Evolutionary conservation across 2,888 invertebrate species (phyloP).

Genomic region (Oeneis ivallda): DNA sequence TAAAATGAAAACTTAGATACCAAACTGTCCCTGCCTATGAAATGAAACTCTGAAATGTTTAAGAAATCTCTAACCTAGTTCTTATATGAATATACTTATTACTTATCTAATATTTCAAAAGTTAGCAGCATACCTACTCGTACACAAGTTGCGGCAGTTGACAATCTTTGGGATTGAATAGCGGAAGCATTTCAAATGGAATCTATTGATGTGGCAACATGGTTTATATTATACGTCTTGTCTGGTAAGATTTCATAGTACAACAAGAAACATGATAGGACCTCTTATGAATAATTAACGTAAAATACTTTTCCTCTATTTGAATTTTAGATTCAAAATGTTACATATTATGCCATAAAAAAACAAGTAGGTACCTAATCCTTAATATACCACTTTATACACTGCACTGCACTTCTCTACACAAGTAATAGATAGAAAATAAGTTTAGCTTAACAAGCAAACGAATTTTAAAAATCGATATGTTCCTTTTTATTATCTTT

Average conservation of each 20-base stretch:
- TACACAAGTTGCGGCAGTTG: slow-evolving; percentile 8
- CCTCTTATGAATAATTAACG: not conserved
- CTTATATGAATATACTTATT: no score
- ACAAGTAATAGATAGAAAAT: no score
- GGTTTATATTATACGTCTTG: slow-evolving; percentile 10
- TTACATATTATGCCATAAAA: no score
- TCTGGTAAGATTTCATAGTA: not conserved
- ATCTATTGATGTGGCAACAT: slow-evolving; percentile 12
- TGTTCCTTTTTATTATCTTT: no score
- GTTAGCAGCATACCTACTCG: not conserved
- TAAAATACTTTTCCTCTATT: not conserved
- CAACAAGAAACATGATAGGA: slow-evolving; percentile 4
- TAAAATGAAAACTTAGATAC: no score
- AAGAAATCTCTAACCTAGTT: no score
- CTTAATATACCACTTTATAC: no score
- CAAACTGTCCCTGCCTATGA: not conserved
- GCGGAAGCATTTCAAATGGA: slow-evolving; percentile 5
- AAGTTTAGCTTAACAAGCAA: no score
- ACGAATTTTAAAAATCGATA: no score
- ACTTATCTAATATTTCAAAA: no score
- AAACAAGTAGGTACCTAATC: no score
- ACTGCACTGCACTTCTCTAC: no score
- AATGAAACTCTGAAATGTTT: not conserved
- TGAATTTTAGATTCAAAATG: not conserved
- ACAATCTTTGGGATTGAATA: slow-evolving; percentile 9